Base-by-base conservation (phyloP, 2,888 invertebrate species). In the Anticlea derivata region DNA sequence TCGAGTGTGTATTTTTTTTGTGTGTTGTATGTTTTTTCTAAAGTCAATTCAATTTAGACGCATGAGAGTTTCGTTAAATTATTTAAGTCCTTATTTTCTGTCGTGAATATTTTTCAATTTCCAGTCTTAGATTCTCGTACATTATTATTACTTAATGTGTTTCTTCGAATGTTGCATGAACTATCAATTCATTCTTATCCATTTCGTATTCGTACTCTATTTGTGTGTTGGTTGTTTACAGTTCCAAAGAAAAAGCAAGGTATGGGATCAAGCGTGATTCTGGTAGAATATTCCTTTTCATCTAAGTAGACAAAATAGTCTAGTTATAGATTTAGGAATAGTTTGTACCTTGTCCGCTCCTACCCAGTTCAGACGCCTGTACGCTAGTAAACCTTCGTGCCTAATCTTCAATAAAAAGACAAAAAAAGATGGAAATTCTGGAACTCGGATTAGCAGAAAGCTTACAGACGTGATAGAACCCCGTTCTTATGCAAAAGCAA, bases 161-260 rank as follows among this genome's bases (percentile, higher is more conserved):
- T 58, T 50, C 37, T 43, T 55, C 37, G 58, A 46, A 51, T 55
- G 79, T 80, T 82, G 88, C 87, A 87, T 86, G 86, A 53, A 37
- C 45, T 60, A 65, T 69, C 55, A 45, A 74, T 72, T 74, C 71
- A 69, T 69, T 66, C 41, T 61, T 68, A 80, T 77, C 60, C 80
- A 78, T 81, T 74, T 70, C 69, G 75, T 81, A 82, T 81, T 80
- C 84, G 85, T 88, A 87, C 86, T 89, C 78, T 86, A 87, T 85
- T 82, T 89, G 77, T 88, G 80, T 90, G 85, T 92, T 92, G 92
- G 92, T 92, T 94, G 94, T 93, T 94, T 94, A 94, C 94, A 94
- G 94, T 94, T 93, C 93, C 94, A 94, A 94, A 94, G 94, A 94
- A 94, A 94, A 94, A 93, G 92, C 93, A 91, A 91, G 91, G 91